Evolutionary conservation across 35 echinoderm and acorn worm genomes (phyloP).

Genomic region (Lytechinus variegatus): DNA sequence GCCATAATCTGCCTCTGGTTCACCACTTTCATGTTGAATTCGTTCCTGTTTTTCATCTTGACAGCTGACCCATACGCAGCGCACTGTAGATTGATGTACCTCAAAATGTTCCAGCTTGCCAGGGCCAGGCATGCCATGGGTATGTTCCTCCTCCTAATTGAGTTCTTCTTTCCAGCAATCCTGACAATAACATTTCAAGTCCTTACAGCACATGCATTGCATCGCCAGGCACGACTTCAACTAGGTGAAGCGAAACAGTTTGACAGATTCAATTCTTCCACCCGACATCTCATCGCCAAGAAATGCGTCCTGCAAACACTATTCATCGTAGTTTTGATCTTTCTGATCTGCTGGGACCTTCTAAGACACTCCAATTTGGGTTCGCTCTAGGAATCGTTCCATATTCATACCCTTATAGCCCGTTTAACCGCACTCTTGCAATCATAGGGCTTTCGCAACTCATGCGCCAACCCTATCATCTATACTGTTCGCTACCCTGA

Average conservation of each 20-base stretch:
- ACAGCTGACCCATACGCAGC: background rate
- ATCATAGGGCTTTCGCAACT: conserved; percentile 27
- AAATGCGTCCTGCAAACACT: conserved; percentile 42
- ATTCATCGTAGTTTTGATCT: conserved; percentile 47
- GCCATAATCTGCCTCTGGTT: conserved; percentile 25
- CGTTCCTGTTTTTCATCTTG: background rate
- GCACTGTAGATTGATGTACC: background rate
- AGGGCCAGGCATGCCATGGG: too few species aligned
- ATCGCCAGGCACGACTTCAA: background rate
- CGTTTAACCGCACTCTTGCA: background rate
- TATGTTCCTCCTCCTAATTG: conserved; percentile 8
- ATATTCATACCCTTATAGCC: background rate
- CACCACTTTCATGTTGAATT: conserved; percentile 20
- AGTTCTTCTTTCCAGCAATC: conserved; percentile 45
- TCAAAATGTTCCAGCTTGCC: background rate
- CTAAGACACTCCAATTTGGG: background rate
- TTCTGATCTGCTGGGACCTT: conserved; percentile 58
- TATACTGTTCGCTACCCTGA: conserved; percentile 36
- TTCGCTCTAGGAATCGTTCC: background rate
- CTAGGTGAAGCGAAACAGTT: background rate
- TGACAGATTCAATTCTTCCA: background rate
- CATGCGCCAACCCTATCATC: conserved; percentile 47
- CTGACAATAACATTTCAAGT: conserved; percentile 28
- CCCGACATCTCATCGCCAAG: background rate
- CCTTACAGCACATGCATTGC: conserved; percentile 6